Conservation (phyloP, 2,888 invertebrate genomes). For the Caenorhabditis afra region DNA sequence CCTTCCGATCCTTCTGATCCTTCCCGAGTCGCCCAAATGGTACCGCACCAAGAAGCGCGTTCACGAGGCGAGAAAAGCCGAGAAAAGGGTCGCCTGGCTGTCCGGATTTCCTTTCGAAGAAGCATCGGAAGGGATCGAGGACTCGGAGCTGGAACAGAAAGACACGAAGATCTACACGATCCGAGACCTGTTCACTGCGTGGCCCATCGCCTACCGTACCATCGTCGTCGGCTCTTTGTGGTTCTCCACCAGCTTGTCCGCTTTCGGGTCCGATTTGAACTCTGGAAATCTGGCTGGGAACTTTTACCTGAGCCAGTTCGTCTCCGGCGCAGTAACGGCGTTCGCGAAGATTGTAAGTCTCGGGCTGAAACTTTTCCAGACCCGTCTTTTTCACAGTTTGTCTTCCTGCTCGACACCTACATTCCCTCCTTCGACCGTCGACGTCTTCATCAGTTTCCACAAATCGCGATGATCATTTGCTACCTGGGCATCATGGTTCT, state of each 20-base stretch:
- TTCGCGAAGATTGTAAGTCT: slow-evolving; percentile 66
- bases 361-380: too few species aligned
- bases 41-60: slow-evolving; percentile 51
- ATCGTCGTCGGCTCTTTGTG: slow-evolving; percentile 63
- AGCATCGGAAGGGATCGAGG: neutral
- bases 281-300: slow-evolving; percentile 68
- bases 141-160: neutral
- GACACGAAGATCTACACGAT: slow-evolving; percentile 65
- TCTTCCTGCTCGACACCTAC: slow-evolving; percentile 73
- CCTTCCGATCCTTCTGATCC: slow-evolving; percentile 51
- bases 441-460: slow-evolving; percentile 75
- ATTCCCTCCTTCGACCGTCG: slow-evolving; percentile 73
- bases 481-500: slow-evolving; percentile 71
- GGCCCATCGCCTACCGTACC: slow-evolving; percentile 59
- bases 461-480: slow-evolving; percentile 73
- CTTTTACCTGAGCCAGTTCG: slow-evolving; percentile 68
- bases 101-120: slow-evolving; percentile 17
- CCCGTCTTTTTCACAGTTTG: too few species aligned
- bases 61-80: slow-evolving; percentile 55
- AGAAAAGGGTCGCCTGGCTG: slow-evolving; percentile 46
- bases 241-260: slow-evolving; percentile 67
- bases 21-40: slow-evolving; percentile 70
- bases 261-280: slow-evolving; percentile 68
- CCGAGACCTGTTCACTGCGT: slow-evolving; percentile 60
- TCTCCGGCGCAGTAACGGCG: slow-evolving; percentile 62